Evolutionary conservation across 1,140 invertebrate genomes (phyloP).

Genomic region (Nasonia giraulti): DNA sequence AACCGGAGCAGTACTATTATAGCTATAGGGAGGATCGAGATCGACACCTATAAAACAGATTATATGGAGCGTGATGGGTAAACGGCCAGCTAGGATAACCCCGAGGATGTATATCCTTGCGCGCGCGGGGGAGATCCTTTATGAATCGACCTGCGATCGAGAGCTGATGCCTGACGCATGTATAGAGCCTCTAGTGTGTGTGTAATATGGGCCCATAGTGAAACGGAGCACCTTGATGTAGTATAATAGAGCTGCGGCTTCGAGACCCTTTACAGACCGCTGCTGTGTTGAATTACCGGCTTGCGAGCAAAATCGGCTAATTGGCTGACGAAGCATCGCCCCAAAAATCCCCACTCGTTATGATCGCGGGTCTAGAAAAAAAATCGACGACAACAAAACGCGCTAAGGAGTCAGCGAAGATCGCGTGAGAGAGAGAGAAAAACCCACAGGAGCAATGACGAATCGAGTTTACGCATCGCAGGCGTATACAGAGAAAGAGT

Average conservation of each 20-base stretch:
- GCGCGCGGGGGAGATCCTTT: background rate
- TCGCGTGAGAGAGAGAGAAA: background rate
- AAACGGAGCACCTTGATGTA: no score
- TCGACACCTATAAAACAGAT: background rate
- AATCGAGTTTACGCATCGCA: constrained; percentile 28
- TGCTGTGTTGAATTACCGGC: background rate
- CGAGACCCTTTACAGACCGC: no score
- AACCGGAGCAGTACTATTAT: background rate
- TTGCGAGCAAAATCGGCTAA: no score
- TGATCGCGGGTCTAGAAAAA: background rate
- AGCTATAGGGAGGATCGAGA: background rate
- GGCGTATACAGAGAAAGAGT: background rate
- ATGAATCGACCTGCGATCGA: background rate
- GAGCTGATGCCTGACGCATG: no score
- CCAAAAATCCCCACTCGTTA: no score
- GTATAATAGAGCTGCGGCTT: no score
- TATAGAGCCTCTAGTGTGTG: background rate
- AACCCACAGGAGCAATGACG: constrained; percentile 33
- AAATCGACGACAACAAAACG: constrained; percentile 1
- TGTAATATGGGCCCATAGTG: background rate
- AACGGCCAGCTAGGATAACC: background rate
- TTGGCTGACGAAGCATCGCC: no score
- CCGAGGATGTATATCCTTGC: background rate
- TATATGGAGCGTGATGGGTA: background rate
- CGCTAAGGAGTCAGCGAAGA: background rate